Evolutionary conservation across 2,888 invertebrate genomes (phyloP), one percentile per base, ranked within the genome.

Genomic region (Ennomos erosarius): DNA sequence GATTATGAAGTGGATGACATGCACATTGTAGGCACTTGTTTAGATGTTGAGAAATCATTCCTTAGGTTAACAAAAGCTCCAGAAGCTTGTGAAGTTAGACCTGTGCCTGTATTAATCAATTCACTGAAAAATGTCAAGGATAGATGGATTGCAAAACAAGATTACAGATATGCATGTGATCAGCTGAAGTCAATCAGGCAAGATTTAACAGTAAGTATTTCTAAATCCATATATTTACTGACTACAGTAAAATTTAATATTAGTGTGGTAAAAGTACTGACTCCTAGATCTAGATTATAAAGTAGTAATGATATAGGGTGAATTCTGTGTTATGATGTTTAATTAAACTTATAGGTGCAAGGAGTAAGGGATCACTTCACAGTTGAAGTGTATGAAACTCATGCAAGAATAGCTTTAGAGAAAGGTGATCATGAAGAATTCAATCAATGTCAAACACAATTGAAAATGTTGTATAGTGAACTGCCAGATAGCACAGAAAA

Each of bases 391-490:
- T 99, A 99, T 91, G 99, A 99, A 93, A 99, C 98, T 4, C 99
- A 99, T 93, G 99, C 99, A 5, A 94, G 99, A 55, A 98, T 99
- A 78, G 99, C 99, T 49, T 93, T 99, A 84, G 99, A 99, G 87
- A 99, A 97, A 90, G 98, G 98, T 52, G 99, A 99, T 83, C 98
- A 99, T 84, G 99, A 99, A 82, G 99, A 99, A 85, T 99, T 99
- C 84, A 99, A 99, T 93, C 99, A 99, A 87, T 99, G 99, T 84
- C 99, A 99, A 91, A 98, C 99, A 10, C 99, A 99, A 90, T 93
- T 99, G 53, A 98, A 98, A 93, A 97, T 98, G 94, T 94, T 99
- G 36, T 99, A 99, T 85, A 90, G 94, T 66, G 97, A 98, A 85
- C 88, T 96, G 62, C 96, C 95, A 36, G 93, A 95, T 26, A 75